Conservation (phyloP, 1,140 invertebrate species). For the Euura lappo region DNA sequence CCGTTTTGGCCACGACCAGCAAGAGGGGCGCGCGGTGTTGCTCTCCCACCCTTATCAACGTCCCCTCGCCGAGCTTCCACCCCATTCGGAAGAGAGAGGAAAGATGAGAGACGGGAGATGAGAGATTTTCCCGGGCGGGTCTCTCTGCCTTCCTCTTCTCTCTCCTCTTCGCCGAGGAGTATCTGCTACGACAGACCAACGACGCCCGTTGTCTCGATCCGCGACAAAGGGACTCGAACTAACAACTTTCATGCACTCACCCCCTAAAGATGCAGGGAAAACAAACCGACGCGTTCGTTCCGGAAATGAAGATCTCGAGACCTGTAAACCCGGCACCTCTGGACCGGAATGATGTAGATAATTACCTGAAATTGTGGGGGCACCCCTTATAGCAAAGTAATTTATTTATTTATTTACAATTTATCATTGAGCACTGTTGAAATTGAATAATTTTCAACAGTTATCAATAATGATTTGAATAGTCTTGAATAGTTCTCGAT, state of each 20-base stretch:
- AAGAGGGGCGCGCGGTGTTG: background rate
- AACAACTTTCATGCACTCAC: background rate
- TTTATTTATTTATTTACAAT: too few species aligned
- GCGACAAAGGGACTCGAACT: background rate
- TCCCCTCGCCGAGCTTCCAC: background rate
- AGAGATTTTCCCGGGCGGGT: slow-evolving; percentile 4
- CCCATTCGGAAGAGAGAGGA: slow-evolving; percentile 1
- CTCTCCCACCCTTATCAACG: background rate
- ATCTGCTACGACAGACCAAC: background rate
- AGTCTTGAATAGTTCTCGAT: too few species aligned
- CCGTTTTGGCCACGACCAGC: background rate
- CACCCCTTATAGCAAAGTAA: too few species aligned
- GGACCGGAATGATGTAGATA: too few species aligned
- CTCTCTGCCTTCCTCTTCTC: background rate
- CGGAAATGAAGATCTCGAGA: background rate
- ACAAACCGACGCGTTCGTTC: background rate
- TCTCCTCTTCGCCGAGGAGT: background rate
- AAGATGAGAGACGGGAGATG: background rate
- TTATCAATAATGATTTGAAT: too few species aligned
- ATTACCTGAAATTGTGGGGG: too few species aligned
- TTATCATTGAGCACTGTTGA: too few species aligned
- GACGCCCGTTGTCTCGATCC: background rate
- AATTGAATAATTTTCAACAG: too few species aligned
- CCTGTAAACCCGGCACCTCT: too few species aligned
- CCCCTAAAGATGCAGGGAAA: background rate